Conservation (phyloP, 35 echinoderm and acorn worm species). For the Amphiura filiformis region DNA sequence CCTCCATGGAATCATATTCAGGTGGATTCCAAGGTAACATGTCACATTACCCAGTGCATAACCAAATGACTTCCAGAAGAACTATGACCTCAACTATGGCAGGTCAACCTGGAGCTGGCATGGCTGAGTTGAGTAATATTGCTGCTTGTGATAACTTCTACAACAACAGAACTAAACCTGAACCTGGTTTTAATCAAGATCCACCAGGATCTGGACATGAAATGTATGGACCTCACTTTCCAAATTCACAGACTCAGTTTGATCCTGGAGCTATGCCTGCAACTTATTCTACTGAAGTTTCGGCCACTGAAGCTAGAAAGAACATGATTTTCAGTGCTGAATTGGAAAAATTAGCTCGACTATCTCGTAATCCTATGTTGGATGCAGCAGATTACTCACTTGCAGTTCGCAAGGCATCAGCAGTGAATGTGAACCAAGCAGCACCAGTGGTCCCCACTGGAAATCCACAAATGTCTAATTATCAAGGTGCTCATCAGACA, state of each 20-base stretch:
- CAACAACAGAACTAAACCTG: constrained; percentile 42
- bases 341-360: constrained; percentile 90
- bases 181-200: constrained; percentile 15
- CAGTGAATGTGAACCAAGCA: not conserved
- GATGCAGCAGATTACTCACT: constrained; percentile 41
- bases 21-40: constrained; percentile 6
- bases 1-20: not conserved
- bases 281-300: not conserved
- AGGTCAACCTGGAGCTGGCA: not conserved
- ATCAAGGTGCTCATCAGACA: not conserved
- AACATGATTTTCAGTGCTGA: constrained; percentile 87
- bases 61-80: constrained; percentile 15
- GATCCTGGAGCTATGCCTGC: not conserved
- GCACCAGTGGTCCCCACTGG: not conserved
- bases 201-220: not conserved
- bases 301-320: not conserved
- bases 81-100: constrained; percentile 2
- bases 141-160: not conserved
- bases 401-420: not conserved
- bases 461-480: constrained; percentile 1
- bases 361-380: constrained; percentile 63
- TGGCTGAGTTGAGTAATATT: not conserved
- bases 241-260: constrained; percentile 13
- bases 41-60: constrained; percentile 13
- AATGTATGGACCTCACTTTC: constrained; percentile 20